Evolutionary conservation across 1,140 invertebrate genomes (phyloP), one percentile per base, ranked within the genome.

Genomic region (Pseudomyrmex sp.): DNA sequence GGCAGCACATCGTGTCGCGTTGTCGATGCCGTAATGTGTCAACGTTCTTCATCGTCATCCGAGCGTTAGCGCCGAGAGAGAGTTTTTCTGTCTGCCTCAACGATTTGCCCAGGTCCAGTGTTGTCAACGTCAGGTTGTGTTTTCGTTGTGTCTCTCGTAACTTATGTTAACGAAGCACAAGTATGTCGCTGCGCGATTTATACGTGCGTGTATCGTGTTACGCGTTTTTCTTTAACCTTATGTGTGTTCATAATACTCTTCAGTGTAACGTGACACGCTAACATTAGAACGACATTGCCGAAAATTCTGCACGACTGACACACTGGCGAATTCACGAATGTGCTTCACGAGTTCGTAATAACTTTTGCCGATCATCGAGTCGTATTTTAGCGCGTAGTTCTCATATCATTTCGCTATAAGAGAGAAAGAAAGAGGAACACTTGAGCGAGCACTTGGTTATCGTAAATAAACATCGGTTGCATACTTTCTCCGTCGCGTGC

Each of bases 81-180:
- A 65, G n/a, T 83, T 2, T 70, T 59, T 23, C 18, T 20, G 70
- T 76, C 0, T 54, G 7, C 56, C 58, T 76, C 84, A 62, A 44
- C 54, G 44, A 54, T 46, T 52, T 35, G 3, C 59, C 59, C 69
- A 75, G 44, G 46, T 80, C 83, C 58, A 83, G 58, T 15, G 52
- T 59, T 84, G 76, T 83, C 62, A 79, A 23, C 59, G n/a, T 79
- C 69, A 59, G 18, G 58, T 82, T 69, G 77, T 83, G 61, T 85
- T 87, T 73, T 82, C 18, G 74, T 62, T 68, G 83, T 20, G 58
- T 9, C 18, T 35, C 52, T 18, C 44, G 48, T 56, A 72, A 73
- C 13, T 15, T 76, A 74, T 18, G 20, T 8, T 44, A 15, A 73
- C 2, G 56, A 35, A 35, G 15, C 15, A 63, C 5, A 35, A 35